Conservation (phyloP, 2,113 vertebrate genomes). For the Eptatretus burgeri region DNA sequence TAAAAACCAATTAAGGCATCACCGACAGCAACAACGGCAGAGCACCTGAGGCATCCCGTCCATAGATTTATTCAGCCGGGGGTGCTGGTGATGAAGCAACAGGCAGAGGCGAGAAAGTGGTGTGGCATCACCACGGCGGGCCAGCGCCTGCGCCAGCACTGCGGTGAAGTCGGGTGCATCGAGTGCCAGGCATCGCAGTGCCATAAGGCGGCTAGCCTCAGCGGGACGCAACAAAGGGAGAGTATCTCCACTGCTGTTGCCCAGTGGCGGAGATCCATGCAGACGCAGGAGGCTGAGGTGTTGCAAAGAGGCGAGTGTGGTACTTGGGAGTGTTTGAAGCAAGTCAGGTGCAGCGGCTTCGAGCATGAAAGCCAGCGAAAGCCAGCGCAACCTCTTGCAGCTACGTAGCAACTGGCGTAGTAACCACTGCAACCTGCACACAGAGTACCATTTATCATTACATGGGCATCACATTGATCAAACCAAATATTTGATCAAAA, state of each 20-base stretch:
- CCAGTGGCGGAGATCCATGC: background rate
- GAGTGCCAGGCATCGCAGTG: constrained; percentile 4
- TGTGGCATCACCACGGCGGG: constrained; percentile 1
- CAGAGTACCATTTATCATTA: no score
- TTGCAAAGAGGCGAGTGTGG: constrained; percentile 3
- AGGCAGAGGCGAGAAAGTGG: background rate
- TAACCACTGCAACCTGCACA: background rate
- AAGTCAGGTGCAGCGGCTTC: constrained; percentile 2
- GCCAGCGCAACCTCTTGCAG: constrained; percentile 3
- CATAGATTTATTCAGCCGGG: background rate
- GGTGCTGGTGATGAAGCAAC: constrained; percentile 1
- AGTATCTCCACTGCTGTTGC: background rate
- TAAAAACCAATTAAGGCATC: no score
- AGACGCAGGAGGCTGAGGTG: background rate
- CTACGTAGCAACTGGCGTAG: background rate
- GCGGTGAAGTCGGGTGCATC: constrained; percentile 5
- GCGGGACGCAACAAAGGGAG: background rate
- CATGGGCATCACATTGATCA: no score
- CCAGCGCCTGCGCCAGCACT: constrained; percentile 4
- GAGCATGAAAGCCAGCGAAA: constrained; percentile 6
- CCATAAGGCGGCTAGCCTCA: background rate
- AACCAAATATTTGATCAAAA: no score
- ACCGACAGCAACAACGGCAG: background rate
- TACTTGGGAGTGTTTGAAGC: constrained; percentile 1
- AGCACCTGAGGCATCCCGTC: constrained; percentile 5